A percentile compares a stretch with the other conserved stretches of the same genome.
These are phyloP conservation scores for Euwallacea similis DNA, from an alignment of 1,140 invertebrate genomes.

Conservation along the genomic window DNA sequence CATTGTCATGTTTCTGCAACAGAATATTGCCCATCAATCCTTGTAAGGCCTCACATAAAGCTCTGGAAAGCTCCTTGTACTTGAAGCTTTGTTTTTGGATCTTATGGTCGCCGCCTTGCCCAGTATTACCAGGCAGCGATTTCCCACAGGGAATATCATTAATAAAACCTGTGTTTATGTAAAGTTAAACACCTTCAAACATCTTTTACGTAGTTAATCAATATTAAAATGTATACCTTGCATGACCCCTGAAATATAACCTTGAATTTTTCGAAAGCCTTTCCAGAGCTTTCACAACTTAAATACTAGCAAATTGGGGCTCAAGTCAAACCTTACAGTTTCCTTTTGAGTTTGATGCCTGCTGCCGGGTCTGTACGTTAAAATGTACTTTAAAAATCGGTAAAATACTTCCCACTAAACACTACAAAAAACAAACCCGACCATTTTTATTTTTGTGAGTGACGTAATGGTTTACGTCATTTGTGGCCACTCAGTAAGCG, in stretches of 20 bases:
- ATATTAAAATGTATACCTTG: constrained; percentile 29
- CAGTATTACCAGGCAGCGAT: not conserved
- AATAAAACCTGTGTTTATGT: not conserved
- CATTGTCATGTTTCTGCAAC: constrained; percentile 64
- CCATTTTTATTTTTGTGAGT: constrained; percentile 41
- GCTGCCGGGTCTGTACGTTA: not conserved
- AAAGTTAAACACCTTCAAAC: constrained; percentile 5
- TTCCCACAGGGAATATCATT: no score
- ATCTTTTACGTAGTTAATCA: constrained; percentile 38
- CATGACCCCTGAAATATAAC: constrained; percentile 36
- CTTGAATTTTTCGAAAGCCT: constrained; percentile 29
- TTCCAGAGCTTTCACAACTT: not conserved
- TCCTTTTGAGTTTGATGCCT: not conserved
- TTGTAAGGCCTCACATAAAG: not conserved
- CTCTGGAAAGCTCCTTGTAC: not conserved
- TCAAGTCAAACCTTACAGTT: constrained; percentile 6
- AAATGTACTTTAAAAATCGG: constrained; percentile 9
- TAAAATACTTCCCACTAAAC: constrained; percentile 6
- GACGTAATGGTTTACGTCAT: constrained; percentile 40
- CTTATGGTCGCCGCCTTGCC: not conserved
- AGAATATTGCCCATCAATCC: not conserved
- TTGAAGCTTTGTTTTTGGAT: not conserved
- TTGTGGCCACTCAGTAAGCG: constrained; percentile 9
- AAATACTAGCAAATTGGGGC: not conserved
- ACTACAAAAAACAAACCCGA: constrained; percentile 33